phyloP scores from a whole-genome alignment of 2,113 vertebrate genomes.

The Craseonycteris thonglongyai region DNA sequence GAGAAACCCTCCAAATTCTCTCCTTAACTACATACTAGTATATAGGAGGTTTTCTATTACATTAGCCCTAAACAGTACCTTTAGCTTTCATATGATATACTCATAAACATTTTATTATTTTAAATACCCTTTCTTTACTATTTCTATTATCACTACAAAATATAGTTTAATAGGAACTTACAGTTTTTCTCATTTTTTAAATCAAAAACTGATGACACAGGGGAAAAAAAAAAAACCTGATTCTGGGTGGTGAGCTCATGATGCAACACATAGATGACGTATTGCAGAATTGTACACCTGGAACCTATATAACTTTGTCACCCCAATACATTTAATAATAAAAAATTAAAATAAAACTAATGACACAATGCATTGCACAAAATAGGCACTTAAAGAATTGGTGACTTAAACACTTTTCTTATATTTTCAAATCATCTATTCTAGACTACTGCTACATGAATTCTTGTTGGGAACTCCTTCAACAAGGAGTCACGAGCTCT shows the following conservation, averaged over 20 bases:
- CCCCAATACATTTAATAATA: too few relatives aligned
- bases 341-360: too few relatives aligned
- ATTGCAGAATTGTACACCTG: too few relatives aligned
- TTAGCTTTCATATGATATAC: not conserved
- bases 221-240: too few relatives aligned
- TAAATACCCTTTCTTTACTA: not conserved
- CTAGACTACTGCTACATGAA: not conserved
- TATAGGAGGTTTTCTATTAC: not conserved
- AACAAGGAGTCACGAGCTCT: slow-evolving; percentile 10
- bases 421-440: not conserved
- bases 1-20: not conserved
- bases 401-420: not conserved
- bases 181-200: slow-evolving; percentile 3
- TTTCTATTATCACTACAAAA: not conserved
- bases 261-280: too few relatives aligned
- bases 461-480: not conserved
- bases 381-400: not conserved
- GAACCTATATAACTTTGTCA: too few relatives aligned
- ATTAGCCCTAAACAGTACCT: not conserved
- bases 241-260: too few relatives aligned
- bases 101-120: not conserved
- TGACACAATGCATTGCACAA: not conserved
- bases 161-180: not conserved
- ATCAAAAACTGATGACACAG: slow-evolving; percentile 14
- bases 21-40: not conserved